These are phyloP conservation scores for Autographa pulchrina DNA, from an alignment of 2,888 invertebrate species.

Conservation along the genomic window DNA sequence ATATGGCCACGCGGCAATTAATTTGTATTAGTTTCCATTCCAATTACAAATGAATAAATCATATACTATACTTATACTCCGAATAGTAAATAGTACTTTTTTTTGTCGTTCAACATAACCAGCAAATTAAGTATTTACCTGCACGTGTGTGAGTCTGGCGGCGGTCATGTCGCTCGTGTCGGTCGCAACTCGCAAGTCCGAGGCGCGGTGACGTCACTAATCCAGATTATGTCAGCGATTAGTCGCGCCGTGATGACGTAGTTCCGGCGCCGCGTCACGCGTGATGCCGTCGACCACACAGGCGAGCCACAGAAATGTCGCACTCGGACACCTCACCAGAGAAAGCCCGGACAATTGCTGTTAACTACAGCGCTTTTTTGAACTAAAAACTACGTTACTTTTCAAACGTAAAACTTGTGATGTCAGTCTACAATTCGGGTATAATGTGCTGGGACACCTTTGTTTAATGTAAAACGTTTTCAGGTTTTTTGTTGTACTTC, in stretches of 20 bases:
- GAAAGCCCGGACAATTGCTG: background rate
- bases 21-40: too few species aligned
- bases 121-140: too few species aligned
- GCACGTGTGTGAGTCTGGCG: background rate
- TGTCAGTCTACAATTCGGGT: too few species aligned
- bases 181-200: background rate
- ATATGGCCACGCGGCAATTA: too few species aligned
- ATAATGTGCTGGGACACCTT: too few species aligned
- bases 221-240: constrained; percentile 21
- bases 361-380: background rate
- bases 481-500: too few species aligned
- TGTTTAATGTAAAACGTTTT: too few species aligned
- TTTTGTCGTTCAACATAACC: too few species aligned
- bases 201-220: constrained; percentile 14
- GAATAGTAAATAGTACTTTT: too few species aligned
- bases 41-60: too few species aligned
- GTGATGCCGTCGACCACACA: background rate
- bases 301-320: background rate
- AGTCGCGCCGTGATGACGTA: constrained; percentile 10
- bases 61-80: too few species aligned
- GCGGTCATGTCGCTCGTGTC: background rate
- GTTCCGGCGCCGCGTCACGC: background rate
- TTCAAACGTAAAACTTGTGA: too few species aligned
- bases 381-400: background rate
- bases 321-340: background rate